Conservation (phyloP, 2,888 invertebrate genomes). For the Norana najaformis region DNA sequence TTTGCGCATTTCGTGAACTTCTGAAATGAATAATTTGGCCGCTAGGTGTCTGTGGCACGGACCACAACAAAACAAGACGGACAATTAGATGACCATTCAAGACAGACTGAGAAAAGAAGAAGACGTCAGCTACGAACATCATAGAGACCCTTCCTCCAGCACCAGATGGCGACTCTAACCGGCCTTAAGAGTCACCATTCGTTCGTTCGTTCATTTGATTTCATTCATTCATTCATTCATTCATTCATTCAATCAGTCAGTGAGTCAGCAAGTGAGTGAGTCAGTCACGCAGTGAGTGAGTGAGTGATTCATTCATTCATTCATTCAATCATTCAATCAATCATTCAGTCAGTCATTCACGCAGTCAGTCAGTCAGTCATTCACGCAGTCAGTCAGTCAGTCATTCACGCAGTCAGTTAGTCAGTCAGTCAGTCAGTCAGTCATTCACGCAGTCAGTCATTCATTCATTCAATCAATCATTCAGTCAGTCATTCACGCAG, state of each 20-base stretch:
- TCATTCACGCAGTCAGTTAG: background rate
- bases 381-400: background rate
- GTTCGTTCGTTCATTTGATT: background rate
- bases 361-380: background rate
- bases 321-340: background rate
- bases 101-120: background rate
- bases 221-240: background rate
- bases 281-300: no score
- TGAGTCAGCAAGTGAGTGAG: no score
- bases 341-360: no score
- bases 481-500: no score
- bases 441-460: background rate
- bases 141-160: background rate
- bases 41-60: background rate
- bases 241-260: background rate
- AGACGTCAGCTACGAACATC: no score
- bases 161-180: background rate
- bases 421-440: background rate
- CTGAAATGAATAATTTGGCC: background rate
- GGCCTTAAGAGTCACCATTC: background rate
- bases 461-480: no score
- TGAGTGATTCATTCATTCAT: background rate
- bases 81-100: background rate
- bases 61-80: background rate
- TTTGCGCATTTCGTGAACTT: background rate